These are phyloP conservation scores for Drosophila anomalata DNA, from an alignment of 2,888 invertebrate species.

Conservation along the genomic window DNA sequence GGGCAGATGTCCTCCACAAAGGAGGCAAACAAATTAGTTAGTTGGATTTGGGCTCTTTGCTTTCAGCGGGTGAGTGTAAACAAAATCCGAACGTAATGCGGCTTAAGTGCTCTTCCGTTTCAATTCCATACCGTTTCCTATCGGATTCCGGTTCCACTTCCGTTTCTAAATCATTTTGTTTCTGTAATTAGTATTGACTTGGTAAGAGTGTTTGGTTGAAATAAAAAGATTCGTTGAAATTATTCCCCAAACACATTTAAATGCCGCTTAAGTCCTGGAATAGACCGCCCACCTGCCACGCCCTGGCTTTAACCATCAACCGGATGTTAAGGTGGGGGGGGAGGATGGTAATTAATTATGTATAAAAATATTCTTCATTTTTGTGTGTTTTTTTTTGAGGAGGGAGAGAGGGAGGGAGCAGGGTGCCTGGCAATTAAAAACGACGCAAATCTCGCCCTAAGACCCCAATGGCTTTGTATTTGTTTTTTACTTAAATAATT, in stretches of 20 bases:
- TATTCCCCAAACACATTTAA: slow-evolving; percentile 34
- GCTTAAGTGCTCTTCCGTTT: slow-evolving; percentile 58
- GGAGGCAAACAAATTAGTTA: slow-evolving; percentile 62
- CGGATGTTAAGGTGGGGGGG: slow-evolving; percentile 6
- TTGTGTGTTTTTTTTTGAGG: not conserved
- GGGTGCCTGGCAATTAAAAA: slow-evolving; percentile 47
- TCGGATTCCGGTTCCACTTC: not conserved
- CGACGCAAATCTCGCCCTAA: slow-evolving; percentile 36
- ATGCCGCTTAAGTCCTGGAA: slow-evolving; percentile 47
- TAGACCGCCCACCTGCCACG: slow-evolving; percentile 16
- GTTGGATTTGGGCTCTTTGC: slow-evolving; percentile 45
- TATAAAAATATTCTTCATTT: slow-evolving; percentile 49
- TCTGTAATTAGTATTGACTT: not conserved
- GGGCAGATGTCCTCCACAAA: not conserved
- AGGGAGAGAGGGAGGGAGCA: not conserved
- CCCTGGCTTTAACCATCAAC: slow-evolving; percentile 14
- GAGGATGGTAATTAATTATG: slow-evolving; percentile 66
- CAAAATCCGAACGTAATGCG: slow-evolving; percentile 68
- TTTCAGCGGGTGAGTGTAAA: slow-evolving; percentile 62
- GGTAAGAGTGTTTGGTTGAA: not conserved
- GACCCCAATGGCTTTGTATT: slow-evolving; percentile 22
- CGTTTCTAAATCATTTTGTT: slow-evolving; percentile 17
- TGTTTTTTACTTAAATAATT: slow-evolving; percentile 33
- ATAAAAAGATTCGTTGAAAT: not conserved
- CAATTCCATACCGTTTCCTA: slow-evolving; percentile 10